Percentiles rank a stretch among this genome's conserved stretches.
Evolutionary conservation across 1,140 invertebrate species (phyloP).

Genomic region (Lordiphosa clarofinis): DNA sequence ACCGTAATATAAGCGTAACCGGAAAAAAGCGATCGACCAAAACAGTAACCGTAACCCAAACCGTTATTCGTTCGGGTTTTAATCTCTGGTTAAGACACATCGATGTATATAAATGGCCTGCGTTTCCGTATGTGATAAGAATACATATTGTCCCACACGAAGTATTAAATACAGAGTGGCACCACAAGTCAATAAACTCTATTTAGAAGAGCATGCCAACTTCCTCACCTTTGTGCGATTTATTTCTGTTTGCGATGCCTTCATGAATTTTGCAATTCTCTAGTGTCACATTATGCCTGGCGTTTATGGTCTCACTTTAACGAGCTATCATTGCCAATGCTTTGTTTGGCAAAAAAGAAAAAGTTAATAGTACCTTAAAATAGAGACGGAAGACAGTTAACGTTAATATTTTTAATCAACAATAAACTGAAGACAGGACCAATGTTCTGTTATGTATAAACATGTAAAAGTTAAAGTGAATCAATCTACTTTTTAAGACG

Average conservation of each 20-base stretch:
- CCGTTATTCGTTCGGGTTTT: too few relatives aligned
- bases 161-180: too few relatives aligned
- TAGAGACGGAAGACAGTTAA: conserved; percentile 28
- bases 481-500: neutral
- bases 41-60: too few relatives aligned
- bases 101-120: too few relatives aligned
- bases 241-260: conserved; percentile 33
- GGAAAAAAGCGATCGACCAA: too few relatives aligned
- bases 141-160: too few relatives aligned
- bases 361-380: conserved; percentile 82
- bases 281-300: conserved; percentile 42
- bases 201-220: conserved; percentile 10
- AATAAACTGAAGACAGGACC: conserved; percentile 1
- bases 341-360: conserved; percentile 32
- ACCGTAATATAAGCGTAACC: too few relatives aligned
- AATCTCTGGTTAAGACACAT: too few relatives aligned
- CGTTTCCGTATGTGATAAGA: too few relatives aligned
- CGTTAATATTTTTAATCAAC: conserved; percentile 82
- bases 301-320: conserved; percentile 55
- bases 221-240: neutral
- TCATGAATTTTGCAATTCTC: conserved; percentile 60
- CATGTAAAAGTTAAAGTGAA: neutral
- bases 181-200: too few relatives aligned
- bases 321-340: conserved; percentile 47
- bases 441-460: neutral